phyloP scores from a whole-genome alignment of 1,140 invertebrate genomes.

The Drosophila mayri region DNA sequence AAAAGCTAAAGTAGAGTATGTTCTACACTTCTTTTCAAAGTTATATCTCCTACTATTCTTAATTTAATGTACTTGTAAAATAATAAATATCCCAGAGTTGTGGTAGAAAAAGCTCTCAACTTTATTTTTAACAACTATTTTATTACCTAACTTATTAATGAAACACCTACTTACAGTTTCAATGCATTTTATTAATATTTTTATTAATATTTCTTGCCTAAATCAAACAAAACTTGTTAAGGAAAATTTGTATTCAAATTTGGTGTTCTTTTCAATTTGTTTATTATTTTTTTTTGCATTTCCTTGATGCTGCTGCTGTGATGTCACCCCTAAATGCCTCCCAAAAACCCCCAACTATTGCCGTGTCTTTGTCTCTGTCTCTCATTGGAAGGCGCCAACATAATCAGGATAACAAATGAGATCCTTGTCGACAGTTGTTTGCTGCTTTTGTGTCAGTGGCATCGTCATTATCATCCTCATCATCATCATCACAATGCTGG shows the following conservation, averaged over 20 bases:
- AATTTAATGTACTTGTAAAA: too few relatives aligned
- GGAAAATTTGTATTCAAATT: not conserved
- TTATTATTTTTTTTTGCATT: not conserved
- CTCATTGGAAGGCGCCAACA: slow-evolving; percentile 77
- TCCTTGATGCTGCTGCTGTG: not conserved
- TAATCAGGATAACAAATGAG: slow-evolving; percentile 83
- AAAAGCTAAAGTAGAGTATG: not conserved
- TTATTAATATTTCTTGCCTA: not conserved
- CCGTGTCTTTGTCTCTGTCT: slow-evolving; percentile 25
- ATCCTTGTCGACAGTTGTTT: slow-evolving; percentile 83
- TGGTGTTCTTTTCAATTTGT: not conserved
- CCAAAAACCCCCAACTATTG: not conserved
- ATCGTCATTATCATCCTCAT: slow-evolving; percentile 73
- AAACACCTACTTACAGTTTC: too few relatives aligned
- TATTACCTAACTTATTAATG: not conserved
- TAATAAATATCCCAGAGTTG: too few relatives aligned
- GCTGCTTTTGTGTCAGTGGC: slow-evolving; percentile 81
- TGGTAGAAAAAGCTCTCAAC: too few relatives aligned
- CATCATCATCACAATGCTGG: slow-evolving; percentile 14
- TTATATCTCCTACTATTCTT: too few relatives aligned
- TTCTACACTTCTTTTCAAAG: too few relatives aligned
- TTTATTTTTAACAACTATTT: not conserved
- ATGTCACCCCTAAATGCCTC: slow-evolving; percentile 14
- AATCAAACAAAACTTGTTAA: not conserved
- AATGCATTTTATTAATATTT: not conserved